These are phyloP conservation scores for Trichonephila clavata DNA, from an alignment of 1,140 invertebrate species.

Conservation along the genomic window DNA sequence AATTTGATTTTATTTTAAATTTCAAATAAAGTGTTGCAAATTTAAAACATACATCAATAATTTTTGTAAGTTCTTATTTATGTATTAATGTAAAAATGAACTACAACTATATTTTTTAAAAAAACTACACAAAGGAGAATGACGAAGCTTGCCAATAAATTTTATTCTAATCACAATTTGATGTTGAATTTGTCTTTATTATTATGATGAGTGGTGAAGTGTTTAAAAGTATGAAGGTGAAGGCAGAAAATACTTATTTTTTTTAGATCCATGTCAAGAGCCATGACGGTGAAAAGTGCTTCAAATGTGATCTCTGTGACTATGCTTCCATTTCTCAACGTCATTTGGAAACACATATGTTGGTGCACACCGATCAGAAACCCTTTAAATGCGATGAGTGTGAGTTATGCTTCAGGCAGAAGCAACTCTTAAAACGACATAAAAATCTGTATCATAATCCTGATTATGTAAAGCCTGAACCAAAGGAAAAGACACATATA, in stretches of 20 bases:
- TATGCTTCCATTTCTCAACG: conserved; percentile 96
- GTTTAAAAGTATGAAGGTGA: background rate
- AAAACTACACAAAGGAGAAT: too few species aligned
- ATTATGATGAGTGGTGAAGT: background rate
- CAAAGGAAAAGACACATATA: conserved; percentile 93
- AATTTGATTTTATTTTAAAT: too few species aligned
- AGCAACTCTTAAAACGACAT: conserved; percentile 94
- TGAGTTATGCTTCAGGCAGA: conserved; percentile 89
- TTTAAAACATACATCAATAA: too few species aligned
- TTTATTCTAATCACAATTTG: too few species aligned
- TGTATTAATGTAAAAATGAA: too few species aligned
- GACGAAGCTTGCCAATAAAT: too few species aligned
- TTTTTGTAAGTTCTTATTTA: too few species aligned
- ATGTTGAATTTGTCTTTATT: too few species aligned
- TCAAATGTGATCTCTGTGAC: conserved; percentile 96
- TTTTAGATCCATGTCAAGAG: conserved; percentile 88
- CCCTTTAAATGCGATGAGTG: conserved; percentile 86
- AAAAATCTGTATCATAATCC: conserved; percentile 97
- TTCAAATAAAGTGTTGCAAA: too few species aligned
- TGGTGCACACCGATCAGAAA: conserved; percentile 96
- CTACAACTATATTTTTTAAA: too few species aligned
- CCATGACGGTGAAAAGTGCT: conserved; percentile 98
- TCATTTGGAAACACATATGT: conserved; percentile 97
- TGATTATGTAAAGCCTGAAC: conserved; percentile 92
- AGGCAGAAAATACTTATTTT: background rate